Evolutionary conservation across 2,888 invertebrate genomes (phyloP).

Genomic region (Ethmia dodecea): DNA sequence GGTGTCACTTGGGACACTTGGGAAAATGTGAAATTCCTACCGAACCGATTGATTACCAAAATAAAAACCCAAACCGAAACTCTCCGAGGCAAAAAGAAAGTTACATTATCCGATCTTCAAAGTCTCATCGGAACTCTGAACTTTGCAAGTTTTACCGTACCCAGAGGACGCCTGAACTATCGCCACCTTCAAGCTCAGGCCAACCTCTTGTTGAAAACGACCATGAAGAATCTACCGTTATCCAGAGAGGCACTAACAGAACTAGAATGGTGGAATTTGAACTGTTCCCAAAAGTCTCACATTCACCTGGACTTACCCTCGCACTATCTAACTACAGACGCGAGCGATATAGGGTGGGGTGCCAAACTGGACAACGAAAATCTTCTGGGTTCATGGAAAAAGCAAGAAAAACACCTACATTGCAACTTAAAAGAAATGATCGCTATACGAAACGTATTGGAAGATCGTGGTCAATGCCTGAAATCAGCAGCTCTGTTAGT

Average conservation of each 20-base stretch:
- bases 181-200: background rate
- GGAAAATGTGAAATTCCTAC: background rate
- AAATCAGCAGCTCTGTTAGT: constrained; percentile 7
- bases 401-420: constrained; percentile 17
- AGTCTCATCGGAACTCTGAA: background rate
- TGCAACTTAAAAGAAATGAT: constrained; percentile 22
- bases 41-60: no score
- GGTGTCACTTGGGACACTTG: background rate
- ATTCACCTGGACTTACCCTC: constrained; percentile 7
- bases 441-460: constrained; percentile 17
- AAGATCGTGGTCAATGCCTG: constrained; percentile 3
- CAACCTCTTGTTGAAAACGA: background rate
- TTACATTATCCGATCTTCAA: constrained; percentile 1
- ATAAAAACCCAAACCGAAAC: no score
- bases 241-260: constrained; percentile 11
- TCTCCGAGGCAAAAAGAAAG: constrained; percentile 4
- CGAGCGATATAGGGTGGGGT: constrained; percentile 17
- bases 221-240: constrained; percentile 7
- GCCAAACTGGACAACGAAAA: constrained; percentile 15
- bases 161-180: constrained; percentile 1
- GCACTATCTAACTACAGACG: constrained; percentile 18
- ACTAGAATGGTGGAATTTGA: constrained; percentile 18
- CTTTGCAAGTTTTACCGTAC: background rate
- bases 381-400: constrained; percentile 16
- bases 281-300: constrained; percentile 7